phyloP scores from a whole-genome alignment of 2,888 invertebrate genomes.

The Brenthis daphne region DNA sequence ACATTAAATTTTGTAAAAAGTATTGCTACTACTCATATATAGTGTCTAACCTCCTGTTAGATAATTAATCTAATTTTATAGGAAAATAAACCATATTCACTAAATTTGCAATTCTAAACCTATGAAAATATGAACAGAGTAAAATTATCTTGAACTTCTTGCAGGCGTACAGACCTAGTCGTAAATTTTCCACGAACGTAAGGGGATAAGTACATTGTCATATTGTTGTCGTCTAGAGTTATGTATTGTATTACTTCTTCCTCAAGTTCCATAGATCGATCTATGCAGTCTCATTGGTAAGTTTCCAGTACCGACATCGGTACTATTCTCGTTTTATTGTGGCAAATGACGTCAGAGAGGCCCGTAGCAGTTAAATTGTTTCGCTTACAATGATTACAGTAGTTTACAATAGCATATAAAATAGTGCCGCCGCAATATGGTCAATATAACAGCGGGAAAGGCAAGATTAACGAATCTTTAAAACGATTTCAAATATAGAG shows the following conservation, averaged over 20 bases:
- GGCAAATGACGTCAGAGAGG: slow-evolving; percentile 45
- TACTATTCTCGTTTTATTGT: slow-evolving; percentile 43
- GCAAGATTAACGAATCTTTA: slow-evolving; percentile 23
- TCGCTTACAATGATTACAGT: slow-evolving; percentile 57
- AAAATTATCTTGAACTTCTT: too few species aligned
- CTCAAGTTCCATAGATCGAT: neutral
- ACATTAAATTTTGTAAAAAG: too few species aligned
- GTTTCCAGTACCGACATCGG: slow-evolving; percentile 21
- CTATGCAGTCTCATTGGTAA: neutral
- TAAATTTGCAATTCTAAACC: too few species aligned
- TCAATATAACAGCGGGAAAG: slow-evolving; percentile 36
- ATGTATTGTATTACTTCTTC: neutral
- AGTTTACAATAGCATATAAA: slow-evolving; percentile 59
- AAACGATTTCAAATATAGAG: neutral
- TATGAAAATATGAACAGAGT: too few species aligned
- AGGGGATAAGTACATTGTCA: neutral
- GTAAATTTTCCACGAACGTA: neutral
- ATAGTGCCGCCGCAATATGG: slow-evolving; percentile 51
- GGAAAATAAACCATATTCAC: too few species aligned
- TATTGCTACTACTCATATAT: too few species aligned
- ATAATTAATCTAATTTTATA: too few species aligned
- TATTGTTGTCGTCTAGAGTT: slow-evolving; percentile 2
- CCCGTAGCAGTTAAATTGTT: slow-evolving; percentile 50
- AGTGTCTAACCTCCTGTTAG: too few species aligned
- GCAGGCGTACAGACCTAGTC: too few species aligned